Base-by-base conservation (phyloP, 2,888 invertebrate species). In the Galerucella pusilla region DNA sequence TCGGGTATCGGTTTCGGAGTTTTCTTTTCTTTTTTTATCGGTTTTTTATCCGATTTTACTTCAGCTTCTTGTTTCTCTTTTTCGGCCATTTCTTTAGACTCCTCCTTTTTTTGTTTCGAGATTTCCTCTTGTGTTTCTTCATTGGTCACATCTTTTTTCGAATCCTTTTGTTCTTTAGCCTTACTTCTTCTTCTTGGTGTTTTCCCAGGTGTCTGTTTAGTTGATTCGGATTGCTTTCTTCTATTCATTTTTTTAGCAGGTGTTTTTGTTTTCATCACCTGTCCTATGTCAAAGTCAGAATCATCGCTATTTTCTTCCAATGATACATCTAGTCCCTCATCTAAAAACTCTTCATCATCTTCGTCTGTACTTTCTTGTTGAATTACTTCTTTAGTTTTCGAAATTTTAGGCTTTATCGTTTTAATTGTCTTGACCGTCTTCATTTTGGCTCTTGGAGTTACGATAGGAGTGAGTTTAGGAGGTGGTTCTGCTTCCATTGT, bases 1-100 rank as follows among this genome's bases (percentile, higher is more conserved):
- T 92, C 91, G 52, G 87, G 81, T 88, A 87, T 80, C 87, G 87
- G 87, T 87, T 91, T 91, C 0, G 88, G 82, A 46, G 87, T 82
- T 80, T 88, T 87, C 85, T 90, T 90, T 65, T 88, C 86, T 81
- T 87, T 87, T 77, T 87, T 88, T 14, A 81, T 83, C 20, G 80
- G 77, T 66, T 82, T 82, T 80, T 87, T 87, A 80, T 81, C 83
- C 45, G 68, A 77, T 79, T 79, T 81, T 52, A 61, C 72, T 69
- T 88, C 81, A 84, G 85, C 68, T 84, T 82, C 88, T 88, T 82
- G 87, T 88, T 68, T 74, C 25, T 90, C 90, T 68, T 87, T 85
- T 80, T 86, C 67, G 54, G 46, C 71, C 75, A 75, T 75, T 14
- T 67, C 70, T 71, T 69, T 49, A 49, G 71, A 46, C 83, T 88